A percentile compares a stretch with the other conserved stretches of the same genome.
Conservation (phyloP, 2,888 invertebrate genomes). For the Hypomecis punctinalis region DNA sequence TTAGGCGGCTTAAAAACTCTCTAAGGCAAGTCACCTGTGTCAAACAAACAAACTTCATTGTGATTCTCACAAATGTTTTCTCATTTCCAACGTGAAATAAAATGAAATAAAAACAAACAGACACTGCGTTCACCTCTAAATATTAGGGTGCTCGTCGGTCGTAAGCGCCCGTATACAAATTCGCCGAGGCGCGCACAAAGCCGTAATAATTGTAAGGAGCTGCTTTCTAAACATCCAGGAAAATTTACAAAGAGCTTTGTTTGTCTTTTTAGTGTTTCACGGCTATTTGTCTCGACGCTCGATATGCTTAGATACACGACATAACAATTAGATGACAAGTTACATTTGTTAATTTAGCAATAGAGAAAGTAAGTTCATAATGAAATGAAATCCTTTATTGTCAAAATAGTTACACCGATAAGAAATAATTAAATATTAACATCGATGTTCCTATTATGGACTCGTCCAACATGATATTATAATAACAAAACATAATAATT, state of each 20-base stretch:
- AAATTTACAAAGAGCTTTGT: conserved; percentile 23
- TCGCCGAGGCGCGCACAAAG: conserved; percentile 25
- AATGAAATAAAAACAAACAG: background rate
- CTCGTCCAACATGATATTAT: too few species aligned
- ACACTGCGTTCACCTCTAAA: too few species aligned
- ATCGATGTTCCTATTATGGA: too few species aligned
- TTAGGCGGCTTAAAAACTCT: too few species aligned
- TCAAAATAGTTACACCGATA: too few species aligned
- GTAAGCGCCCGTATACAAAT: conserved; percentile 30
- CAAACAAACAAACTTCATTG: too few species aligned
- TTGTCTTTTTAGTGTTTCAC: conserved; percentile 21
- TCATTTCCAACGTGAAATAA: background rate
- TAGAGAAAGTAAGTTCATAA: too few species aligned
- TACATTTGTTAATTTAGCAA: too few species aligned
- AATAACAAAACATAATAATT: too few species aligned
- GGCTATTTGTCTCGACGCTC: background rate
- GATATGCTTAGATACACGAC: background rate
- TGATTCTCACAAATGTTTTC: background rate
- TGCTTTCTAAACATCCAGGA: conserved; percentile 21
- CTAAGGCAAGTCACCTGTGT: too few species aligned
- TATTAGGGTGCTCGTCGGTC: conserved; percentile 4
- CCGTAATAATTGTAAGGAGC: conserved; percentile 27
- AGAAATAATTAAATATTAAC: too few species aligned
- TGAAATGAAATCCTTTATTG: too few species aligned
- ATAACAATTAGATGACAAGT: background rate